Evolutionary conservation across 1,140 invertebrate species (phyloP), one percentile per base, ranked within the genome.

Genomic region (Drosophila prosaltans): DNA sequence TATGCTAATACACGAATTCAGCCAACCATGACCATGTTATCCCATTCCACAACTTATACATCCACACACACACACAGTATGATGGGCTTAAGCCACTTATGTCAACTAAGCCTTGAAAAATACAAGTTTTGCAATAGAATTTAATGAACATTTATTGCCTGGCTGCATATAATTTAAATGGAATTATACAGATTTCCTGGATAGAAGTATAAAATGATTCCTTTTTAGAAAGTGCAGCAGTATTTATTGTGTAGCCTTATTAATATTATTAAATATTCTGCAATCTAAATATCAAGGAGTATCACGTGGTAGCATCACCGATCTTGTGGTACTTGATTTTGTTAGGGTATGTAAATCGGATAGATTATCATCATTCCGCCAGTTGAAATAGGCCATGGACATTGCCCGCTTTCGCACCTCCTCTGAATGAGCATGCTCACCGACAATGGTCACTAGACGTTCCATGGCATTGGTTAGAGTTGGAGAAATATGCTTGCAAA

Each of bases 1-100:
- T 80, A 88, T 88, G 83, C 84, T 89, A 89, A 88, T 83, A 88
- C 83, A 88, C 58, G 80, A 55, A 65, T 62, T 70, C 84, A 88
- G 55, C 67, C 79, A 74, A 36, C 67, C 84, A 57, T 83, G 64
- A 59, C 24, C 48, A 69, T 77, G 76, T 88, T 66, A 62, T 45
- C 41, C 55, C n/a, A 36, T 28, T n/a, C 30, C 39, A 26, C 58
- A 10, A 30, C 28, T 30, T 30, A 30, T 4, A 30, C 16, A 16
- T 11, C 6, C 26, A 58, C 40, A 61, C 21, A 58, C 36, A 61
- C 48, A 55, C 68, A 30, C n/a, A 40, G 61, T 16, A 28, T 21
- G 1, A 48, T 21, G 1, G 41, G 48, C 55, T 65, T 60, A 64
- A 58, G 30, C 48, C 51, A 16, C 60, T 54, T 58, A 61, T 48